phyloP scores from a whole-genome alignment of 2,888 invertebrate species.

The Lasioglossum vierecki region DNA sequence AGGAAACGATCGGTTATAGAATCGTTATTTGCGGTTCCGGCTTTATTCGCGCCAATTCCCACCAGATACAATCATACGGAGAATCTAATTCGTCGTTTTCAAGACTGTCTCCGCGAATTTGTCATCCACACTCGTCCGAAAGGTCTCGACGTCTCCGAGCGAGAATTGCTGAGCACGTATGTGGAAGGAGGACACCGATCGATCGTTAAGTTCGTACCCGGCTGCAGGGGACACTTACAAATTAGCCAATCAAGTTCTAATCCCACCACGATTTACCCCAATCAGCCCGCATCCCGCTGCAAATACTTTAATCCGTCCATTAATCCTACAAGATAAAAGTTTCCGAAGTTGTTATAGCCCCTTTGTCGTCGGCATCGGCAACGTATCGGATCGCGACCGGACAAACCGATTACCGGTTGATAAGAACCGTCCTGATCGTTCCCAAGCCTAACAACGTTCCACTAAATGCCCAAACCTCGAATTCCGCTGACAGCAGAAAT shows the following conservation, averaged over 20 bases:
- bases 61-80: not conserved
- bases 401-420: constrained; percentile 51
- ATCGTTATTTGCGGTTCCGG: not conserved
- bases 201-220: constrained; percentile 80
- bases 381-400: constrained; percentile 63
- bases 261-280: constrained; percentile 81
- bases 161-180: constrained; percentile 59
- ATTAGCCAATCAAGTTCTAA: constrained; percentile 84
- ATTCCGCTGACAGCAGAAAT: not conserved
- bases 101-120: constrained; percentile 23
- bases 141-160: constrained; percentile 30
- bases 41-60: not conserved
- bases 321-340: constrained; percentile 84
- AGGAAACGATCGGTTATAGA: not conserved
- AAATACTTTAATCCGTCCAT: constrained; percentile 84
- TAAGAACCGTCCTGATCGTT: constrained; percentile 50
- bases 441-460: constrained; percentile 57
- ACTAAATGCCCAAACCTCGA: constrained; percentile 13
- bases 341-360: constrained; percentile 81
- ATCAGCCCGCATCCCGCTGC: constrained; percentile 81
- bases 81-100: not conserved
- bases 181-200: constrained; percentile 71
- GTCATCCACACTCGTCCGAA: not conserved
- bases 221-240: constrained; percentile 83
- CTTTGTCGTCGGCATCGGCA: constrained; percentile 80